Evolutionary conservation across 2,113 vertebrate genomes (phyloP).

Genomic region (Podocnemis expansa): DNA sequence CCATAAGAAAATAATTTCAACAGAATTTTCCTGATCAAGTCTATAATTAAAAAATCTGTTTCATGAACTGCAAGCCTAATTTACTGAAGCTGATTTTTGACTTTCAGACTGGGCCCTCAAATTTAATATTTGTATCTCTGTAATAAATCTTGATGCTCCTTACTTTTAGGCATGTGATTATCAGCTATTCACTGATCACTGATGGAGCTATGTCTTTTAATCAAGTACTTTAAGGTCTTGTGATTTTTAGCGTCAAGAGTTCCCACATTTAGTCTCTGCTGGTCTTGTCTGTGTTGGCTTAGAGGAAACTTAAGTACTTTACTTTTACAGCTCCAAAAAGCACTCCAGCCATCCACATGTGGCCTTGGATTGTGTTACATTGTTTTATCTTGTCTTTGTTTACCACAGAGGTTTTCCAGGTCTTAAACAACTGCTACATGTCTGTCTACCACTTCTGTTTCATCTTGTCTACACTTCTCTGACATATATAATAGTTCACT

Average conservation of each 20-base stretch:
- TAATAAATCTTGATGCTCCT: not conserved
- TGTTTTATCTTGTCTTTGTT: constrained; percentile 49
- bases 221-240: not conserved
- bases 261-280: not conserved
- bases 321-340: constrained; percentile 7
- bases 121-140: not conserved
- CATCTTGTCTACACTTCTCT: constrained; percentile 35
- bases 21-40: not conserved
- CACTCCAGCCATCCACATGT: constrained; percentile 9
- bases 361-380: constrained; percentile 31
- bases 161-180: not conserved
- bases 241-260: accelerated
- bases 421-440: constrained; percentile 39
- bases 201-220: not conserved
- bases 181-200: not conserved
- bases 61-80: not conserved
- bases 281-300: not conserved
- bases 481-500: not conserved
- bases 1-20: no score
- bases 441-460: constrained; percentile 39
- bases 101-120: not conserved
- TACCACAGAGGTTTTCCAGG: not conserved
- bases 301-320: not conserved
- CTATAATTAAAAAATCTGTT: not conserved
- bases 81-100: not conserved